phyloP scores from a whole-genome alignment of 2,797 vertebrate species.

The Oryzias sinensis region DNA sequence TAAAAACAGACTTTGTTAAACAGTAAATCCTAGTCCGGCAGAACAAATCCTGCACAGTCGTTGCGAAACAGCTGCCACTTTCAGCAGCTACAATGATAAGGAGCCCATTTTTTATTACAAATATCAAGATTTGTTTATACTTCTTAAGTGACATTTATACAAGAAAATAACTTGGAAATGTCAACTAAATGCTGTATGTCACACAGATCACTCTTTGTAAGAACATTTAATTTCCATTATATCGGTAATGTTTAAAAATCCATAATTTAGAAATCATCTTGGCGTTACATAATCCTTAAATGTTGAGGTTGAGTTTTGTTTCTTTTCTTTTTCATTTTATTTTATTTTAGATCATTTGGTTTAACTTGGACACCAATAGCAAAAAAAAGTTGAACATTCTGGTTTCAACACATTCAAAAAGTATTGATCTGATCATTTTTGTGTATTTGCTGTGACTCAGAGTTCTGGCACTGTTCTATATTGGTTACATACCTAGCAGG shows the following conservation, averaged over 20 bases:
- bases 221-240: too few relatives aligned
- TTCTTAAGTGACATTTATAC: not conserved
- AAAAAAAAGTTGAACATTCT: not conserved
- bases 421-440: not conserved
- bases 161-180: not conserved
- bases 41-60: constrained; percentile 11
- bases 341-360: not conserved
- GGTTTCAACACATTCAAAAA: constrained; percentile 1
- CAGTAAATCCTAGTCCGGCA: constrained; percentile 13
- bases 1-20: not conserved
- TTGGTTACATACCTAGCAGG: too few relatives aligned
- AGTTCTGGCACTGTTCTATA: too few relatives aligned
- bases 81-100: not conserved
- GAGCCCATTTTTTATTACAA: not conserved
- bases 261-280: too few relatives aligned
- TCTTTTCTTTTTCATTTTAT: not conserved
- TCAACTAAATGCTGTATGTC: not conserved
- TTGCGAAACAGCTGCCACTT: constrained; percentile 19
- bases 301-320: too few relatives aligned
- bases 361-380: not conserved
- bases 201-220: not conserved
- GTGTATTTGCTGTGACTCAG: too few relatives aligned
- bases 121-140: not conserved
- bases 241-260: too few relatives aligned
- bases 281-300: too few relatives aligned